Percentiles rank a stretch among this genome's conserved stretches.
phyloP scores from a whole-genome alignment of 1,140 invertebrate species.

The Drosophila kohkoa region DNA sequence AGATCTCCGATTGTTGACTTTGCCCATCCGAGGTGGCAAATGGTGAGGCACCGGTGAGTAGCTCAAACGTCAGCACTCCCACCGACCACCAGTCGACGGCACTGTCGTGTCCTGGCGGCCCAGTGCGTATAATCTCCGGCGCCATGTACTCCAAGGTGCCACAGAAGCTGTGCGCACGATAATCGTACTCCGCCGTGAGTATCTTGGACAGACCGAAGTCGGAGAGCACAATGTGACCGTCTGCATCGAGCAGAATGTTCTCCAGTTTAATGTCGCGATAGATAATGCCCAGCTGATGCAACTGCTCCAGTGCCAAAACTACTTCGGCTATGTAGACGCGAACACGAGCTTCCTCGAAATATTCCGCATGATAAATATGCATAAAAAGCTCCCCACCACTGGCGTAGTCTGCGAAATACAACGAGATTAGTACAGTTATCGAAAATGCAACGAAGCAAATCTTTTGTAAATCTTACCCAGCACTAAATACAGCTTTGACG shows the following conservation, averaged over 20 bases:
- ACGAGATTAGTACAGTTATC: constrained; percentile 20
- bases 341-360: constrained; percentile 93
- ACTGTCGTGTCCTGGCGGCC: constrained; percentile 94
- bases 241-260: constrained; percentile 94
- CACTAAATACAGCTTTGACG: constrained; percentile 95
- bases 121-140: constrained; percentile 94
- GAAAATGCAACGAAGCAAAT: background rate
- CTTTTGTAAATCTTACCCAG: constrained; percentile 88
- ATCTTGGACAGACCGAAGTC: constrained; percentile 97
- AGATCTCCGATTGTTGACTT: constrained; percentile 97
- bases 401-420: constrained; percentile 92
- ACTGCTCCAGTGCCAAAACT: constrained; percentile 94
- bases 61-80: constrained; percentile 98
- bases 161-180: constrained; percentile 97
- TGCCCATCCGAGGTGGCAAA: constrained; percentile 97
- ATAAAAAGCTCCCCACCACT: constrained; percentile 97
- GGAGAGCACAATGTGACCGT: constrained; percentile 96
- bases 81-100: constrained; percentile 99
- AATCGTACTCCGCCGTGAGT: constrained; percentile 85
- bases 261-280: constrained; percentile 98
- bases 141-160: constrained; percentile 99
- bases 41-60: constrained; percentile 98
- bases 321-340: constrained; percentile 96
- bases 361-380: constrained; percentile 94
- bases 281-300: constrained; percentile 96